phyloP scores from a whole-genome alignment of 92 coral and sea anemone genomes.

The Plumapathes pennacea region DNA sequence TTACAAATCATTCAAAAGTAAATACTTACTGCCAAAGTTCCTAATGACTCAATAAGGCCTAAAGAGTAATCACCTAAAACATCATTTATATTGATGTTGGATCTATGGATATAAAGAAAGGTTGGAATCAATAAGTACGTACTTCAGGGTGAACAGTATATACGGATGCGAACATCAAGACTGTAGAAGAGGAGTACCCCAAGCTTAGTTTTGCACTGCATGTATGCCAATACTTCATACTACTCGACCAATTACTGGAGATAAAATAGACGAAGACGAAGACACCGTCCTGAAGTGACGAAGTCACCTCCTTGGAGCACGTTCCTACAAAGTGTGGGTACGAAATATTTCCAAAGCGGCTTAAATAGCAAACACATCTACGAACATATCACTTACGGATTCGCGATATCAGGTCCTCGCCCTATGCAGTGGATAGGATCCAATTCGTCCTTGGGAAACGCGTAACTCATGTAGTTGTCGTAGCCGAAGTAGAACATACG shows the following conservation, averaged over 20 bases:
- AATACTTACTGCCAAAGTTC: constrained; percentile 91
- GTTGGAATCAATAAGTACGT: no score
- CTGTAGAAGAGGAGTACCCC: not conserved
- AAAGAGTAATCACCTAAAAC: constrained; percentile 93
- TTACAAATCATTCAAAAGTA: not conserved
- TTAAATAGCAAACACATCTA: no score
- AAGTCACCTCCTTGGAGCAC: no score
- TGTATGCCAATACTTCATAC: no score
- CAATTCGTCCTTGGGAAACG: constrained; percentile 90
- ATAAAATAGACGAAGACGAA: no score
- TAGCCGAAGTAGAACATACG: constrained; percentile 94
- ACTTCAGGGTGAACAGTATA: no score
- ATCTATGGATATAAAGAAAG: constrained; percentile 34
- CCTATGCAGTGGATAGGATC: constrained; percentile 98
- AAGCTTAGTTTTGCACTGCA: no score
- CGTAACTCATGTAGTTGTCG: constrained; percentile 91
- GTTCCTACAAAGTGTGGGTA: no score
- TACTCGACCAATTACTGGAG: no score
- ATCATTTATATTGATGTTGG: constrained; percentile 95
- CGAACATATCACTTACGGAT: constrained; percentile 74
- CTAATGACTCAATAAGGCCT: constrained; percentile 83
- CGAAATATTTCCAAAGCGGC: no score
- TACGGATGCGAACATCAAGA: no score
- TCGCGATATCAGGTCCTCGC: constrained; percentile 85
- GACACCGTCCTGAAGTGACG: no score